Conservation (phyloP, 2,113 vertebrate genomes). For the Alces alces region DNA sequence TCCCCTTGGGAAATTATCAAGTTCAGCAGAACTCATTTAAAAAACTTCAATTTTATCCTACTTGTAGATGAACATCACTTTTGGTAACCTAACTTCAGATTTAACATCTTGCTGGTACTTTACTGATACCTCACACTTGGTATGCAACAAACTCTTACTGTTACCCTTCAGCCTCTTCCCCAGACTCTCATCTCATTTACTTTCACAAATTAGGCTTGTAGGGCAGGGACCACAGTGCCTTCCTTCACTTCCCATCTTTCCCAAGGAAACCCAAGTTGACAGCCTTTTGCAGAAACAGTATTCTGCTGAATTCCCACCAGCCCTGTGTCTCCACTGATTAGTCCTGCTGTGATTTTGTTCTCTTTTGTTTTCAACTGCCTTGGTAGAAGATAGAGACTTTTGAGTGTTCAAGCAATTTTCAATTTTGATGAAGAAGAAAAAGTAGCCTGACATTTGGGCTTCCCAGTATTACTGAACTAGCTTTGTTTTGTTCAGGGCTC, state of each 20-base stretch:
- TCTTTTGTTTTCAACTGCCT: conserved; percentile 30
- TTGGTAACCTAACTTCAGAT: neutral
- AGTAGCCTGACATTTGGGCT: neutral
- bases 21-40: neutral
- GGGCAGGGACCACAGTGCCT: neutral
- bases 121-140: neutral
- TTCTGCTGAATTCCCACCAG: neutral
- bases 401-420: conserved; percentile 52
- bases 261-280: neutral
- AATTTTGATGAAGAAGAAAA: conserved; percentile 48
- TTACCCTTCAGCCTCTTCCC: neutral
- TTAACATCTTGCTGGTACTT: neutral
- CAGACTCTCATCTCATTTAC: neutral
- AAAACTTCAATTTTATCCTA: neutral
- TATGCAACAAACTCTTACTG: neutral
- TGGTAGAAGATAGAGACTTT: conserved; percentile 47
- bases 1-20: neutral
- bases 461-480: neutral
- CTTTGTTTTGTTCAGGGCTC: neutral
- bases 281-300: neutral
- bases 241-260: neutral
- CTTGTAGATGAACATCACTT: neutral
- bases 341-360: conserved; percentile 40
- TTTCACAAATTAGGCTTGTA: neutral
- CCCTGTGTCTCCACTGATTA: neutral